phyloP scores from a whole-genome alignment of 2,113 vertebrate genomes.

The Chionomys nivalis region DNA sequence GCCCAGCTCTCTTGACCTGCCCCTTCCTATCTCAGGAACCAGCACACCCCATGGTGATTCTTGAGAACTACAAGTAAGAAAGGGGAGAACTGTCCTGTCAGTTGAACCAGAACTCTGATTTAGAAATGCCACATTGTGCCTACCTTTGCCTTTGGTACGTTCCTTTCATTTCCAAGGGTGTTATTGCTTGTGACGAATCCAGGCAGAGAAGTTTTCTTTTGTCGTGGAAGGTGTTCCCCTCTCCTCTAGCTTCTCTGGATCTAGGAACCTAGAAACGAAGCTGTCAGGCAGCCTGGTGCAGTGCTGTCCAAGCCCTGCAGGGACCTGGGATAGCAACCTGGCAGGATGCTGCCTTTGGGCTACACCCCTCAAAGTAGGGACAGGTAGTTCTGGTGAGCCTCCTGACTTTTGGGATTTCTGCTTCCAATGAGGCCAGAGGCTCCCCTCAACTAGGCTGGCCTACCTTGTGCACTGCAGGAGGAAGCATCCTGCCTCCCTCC shows the following conservation, averaged over 20 bases:
- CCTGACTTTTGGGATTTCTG: background rate
- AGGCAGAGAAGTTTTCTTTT: background rate
- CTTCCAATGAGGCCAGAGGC: background rate
- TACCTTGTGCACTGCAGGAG: background rate
- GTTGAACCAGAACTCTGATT: background rate
- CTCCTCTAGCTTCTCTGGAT: background rate
- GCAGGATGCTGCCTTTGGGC: background rate
- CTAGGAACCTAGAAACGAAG: background rate
- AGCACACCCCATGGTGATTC: background rate
- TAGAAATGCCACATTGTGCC: background rate
- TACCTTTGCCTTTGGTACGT: background rate
- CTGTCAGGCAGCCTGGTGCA: background rate
- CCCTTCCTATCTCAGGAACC: background rate
- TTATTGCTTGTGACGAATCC: background rate
- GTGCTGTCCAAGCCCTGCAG: background rate
- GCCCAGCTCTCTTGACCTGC: background rate
- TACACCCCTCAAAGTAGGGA: background rate
- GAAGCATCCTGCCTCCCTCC: background rate
- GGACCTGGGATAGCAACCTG: background rate
- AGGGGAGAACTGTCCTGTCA: background rate
- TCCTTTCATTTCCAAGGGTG: background rate
- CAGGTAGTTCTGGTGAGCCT: accelerated
- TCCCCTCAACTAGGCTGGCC: background rate
- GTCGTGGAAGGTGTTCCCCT: background rate
- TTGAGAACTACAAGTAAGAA: background rate